phyloP scores from a whole-genome alignment of 2,797 vertebrate genomes.

The Fratercula arctica region DNA sequence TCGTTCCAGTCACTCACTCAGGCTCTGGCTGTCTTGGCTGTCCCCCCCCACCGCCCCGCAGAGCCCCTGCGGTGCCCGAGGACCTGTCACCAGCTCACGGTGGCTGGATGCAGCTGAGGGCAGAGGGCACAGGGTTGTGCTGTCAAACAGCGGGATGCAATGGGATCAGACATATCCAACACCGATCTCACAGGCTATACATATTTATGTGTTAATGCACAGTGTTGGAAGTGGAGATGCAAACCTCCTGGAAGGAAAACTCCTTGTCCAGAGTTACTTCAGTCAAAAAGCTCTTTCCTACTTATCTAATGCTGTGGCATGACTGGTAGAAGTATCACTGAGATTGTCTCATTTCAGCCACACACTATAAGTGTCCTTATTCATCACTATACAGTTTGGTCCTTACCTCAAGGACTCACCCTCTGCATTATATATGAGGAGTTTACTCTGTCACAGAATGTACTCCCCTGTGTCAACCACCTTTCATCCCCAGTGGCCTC shows the following conservation, averaged over 20 bases:
- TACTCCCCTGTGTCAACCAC: not conserved
- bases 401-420: not conserved
- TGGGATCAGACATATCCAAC: not conserved
- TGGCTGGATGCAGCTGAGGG: not conserved
- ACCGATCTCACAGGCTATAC: not conserved
- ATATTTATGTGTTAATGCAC: not conserved
- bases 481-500: not conserved
- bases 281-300: not conserved
- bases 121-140: not conserved
- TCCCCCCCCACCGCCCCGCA: rapidly evolving
- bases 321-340: not conserved
- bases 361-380: not conserved
- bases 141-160: not conserved
- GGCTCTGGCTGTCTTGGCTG: rapidly evolving
- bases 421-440: not conserved
- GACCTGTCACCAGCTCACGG: not conserved
- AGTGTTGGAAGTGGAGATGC: not conserved
- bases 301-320: not conserved
- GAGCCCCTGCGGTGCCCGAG: rapidly evolving
- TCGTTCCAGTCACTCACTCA: rapidly evolving
- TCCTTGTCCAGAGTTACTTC: not conserved
- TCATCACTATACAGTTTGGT: not conserved
- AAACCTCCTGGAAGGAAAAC: not conserved
- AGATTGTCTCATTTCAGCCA: not conserved
- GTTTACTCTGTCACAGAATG: not conserved